Base-by-base conservation (phyloP, 2,888 invertebrate species). In the Trimorus sp. region DNA sequence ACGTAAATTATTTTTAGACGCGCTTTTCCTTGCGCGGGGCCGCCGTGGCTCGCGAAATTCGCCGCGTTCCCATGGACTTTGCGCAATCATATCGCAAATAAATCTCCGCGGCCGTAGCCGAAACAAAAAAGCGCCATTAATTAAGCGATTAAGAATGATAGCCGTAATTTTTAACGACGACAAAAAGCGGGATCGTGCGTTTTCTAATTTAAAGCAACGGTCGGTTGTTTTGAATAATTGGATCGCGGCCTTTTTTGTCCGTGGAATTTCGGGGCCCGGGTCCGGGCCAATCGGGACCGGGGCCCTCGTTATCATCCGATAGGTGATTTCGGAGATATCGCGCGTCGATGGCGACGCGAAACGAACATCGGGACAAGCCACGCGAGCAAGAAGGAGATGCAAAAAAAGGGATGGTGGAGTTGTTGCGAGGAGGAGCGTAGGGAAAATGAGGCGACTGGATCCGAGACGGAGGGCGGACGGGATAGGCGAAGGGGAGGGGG, bases 281-380 rank as follows among this genome's bases (percentile, higher is more conserved):
- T 16, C 36, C 62, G 26, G 26, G 26, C 26, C 26, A 26, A 26
- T 26, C 38, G 68, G 69, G 65, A 71, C 75, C 54, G 66, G 71
- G 71, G 66, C 59, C 26, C 26, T 81, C 69, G 79, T 82, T 82
- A 84, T 74, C 82, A 79, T 79, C 60, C 65, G 51, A 74, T 80
- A 71, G 79, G 76, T 75, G 73, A 82, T 82, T 86, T 71, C 74
- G 79, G 75, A 73, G 75, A 79, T 83, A 81, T 77, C 86, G 86
- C 83, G 86, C 85, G 85, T 74, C 86, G 88, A 90, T 90, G 90
- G 91, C 90, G 90, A 88, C 86, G 86, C 84, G 83, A 84, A 86
- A 85, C 86, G 86, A 86, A 84, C 86, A 89, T 87, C 87, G 86
- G 86, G 85, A 85, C 79, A 85, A 84, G 14, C 9, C 83, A 86